Evolutionary conservation across 2,113 vertebrate genomes (phyloP).

Genomic region (Gadus macrocephalus): DNA sequence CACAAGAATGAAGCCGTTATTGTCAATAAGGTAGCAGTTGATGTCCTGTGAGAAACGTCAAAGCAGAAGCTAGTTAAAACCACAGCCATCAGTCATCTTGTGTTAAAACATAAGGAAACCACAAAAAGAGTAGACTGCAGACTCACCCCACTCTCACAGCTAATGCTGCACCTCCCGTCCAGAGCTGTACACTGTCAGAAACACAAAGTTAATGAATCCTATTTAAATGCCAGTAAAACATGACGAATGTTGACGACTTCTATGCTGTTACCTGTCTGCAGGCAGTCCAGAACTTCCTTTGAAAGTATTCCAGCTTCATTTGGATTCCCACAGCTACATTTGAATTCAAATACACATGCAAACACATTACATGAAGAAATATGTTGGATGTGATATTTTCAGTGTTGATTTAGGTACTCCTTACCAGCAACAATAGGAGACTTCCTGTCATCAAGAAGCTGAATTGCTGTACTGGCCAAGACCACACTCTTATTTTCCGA

Average conservation of each 20-base stretch:
- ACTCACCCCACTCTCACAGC: slow-evolving; percentile 89
- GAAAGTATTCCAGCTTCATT: slow-evolving; percentile 99
- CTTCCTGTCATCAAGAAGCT: slow-evolving; percentile 92
- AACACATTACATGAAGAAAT: not conserved
- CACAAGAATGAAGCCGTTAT: slow-evolving; percentile 97
- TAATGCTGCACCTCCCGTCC: slow-evolving; percentile 92
- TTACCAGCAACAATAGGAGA: slow-evolving; percentile 95
- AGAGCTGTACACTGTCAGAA: slow-evolving; percentile 85
- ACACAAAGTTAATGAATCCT: not conserved
- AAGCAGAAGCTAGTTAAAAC: not conserved
- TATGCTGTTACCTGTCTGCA: slow-evolving; percentile 86
- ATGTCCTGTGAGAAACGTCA: slow-evolving; percentile 73
- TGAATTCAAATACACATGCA: not conserved
- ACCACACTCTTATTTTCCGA: slow-evolving; percentile 93
- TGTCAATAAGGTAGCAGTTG: slow-evolving; percentile 97
- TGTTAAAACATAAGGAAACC: not conserved
- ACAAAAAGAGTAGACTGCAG: not conserved
- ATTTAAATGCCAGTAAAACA: not conserved
- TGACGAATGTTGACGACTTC: not conserved
- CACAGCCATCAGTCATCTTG: not conserved
- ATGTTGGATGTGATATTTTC: not conserved
- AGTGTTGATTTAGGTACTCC: not conserved
- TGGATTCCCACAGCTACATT: slow-evolving; percentile 92
- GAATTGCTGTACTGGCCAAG: slow-evolving; percentile 93
- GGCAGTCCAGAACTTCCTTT: slow-evolving; percentile 98